These are phyloP conservation scores for Trichosurus vulpecula DNA, from an alignment of 2,797 vertebrate species.

Conservation along the genomic window DNA sequence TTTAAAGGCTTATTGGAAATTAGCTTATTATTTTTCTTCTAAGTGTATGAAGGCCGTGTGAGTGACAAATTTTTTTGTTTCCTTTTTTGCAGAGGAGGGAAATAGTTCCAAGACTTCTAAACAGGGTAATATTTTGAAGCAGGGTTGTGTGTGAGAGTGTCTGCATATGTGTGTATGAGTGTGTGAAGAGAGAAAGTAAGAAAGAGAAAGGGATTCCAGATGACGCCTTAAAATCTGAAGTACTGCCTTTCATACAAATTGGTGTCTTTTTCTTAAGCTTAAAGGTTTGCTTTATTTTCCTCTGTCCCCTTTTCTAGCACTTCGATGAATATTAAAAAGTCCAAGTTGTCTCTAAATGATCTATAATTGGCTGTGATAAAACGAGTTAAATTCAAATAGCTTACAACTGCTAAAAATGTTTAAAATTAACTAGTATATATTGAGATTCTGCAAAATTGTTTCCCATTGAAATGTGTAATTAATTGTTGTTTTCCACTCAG, in stretches of 20 bases:
- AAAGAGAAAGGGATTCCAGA: not conserved
- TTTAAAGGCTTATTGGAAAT: not conserved
- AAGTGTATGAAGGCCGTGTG: not conserved
- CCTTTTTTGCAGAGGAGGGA: not conserved
- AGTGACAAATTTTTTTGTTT: not conserved
- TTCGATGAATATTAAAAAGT: not conserved
- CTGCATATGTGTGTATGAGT: not conserved
- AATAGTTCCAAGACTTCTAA: not conserved
- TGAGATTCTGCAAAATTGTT: not conserved
- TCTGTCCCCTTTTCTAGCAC: not conserved
- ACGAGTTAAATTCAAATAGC: conserved; percentile 33
- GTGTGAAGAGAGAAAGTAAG: not conserved
- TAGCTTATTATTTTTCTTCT: not conserved
- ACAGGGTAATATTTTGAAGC: not conserved
- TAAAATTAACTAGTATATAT: not conserved
- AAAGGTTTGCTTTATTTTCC: conserved; percentile 30
- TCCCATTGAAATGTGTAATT: not conserved
- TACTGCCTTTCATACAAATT: not conserved
- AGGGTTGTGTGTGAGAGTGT: not conserved
- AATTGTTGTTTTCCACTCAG: not conserved
- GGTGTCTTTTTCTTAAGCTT: conserved; percentile 21
- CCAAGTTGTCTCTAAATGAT: not conserved
- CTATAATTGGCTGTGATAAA: conserved; percentile 23
- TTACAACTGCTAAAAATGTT: not conserved
- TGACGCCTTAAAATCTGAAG: not conserved